Base-by-base conservation (phyloP, 1,140 invertebrate genomes). In the Pararge aegeria region DNA sequence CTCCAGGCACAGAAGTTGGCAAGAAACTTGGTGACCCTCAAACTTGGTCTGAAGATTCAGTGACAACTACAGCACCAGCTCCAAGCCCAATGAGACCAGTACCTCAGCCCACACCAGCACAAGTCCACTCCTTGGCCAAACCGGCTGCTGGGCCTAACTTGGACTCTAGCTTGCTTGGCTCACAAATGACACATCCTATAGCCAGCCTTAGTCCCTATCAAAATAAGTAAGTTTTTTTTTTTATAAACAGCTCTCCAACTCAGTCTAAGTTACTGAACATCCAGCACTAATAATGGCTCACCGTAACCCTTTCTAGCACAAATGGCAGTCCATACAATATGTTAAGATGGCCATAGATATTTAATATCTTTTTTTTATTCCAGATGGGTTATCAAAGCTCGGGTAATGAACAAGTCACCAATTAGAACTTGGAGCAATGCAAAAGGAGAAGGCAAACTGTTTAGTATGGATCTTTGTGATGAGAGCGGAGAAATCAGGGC, bases 401-500 rank as follows among this genome's bases (percentile, higher is more conserved):
- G 98, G 40, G 95, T 99, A 0, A 96, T 94, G 9, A 94, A 92
- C 62, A 99, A 99, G 83, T 92, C 94, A 5, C 76, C 89, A 0
- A 94, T 99, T 29, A 92, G 95, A 61, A 96, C 94, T 0, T 99
- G 97, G 96, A 96, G 93, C 40, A 99, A 99, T 89, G 94, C 96
- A 0, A 92, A 93, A 50, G 97, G 98, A 0, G 96, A 98, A 90
- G 98, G 98, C 0, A 97, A 97, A 81, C 90, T 99, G 0, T 99
- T 99, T 78, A 96, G 93, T 67, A 94, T 99, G 87, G 97, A 97
- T 86, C 86, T 99, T 0, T 89, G 97, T 51, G 99, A 99, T 91
- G 96, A 98, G 68, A 96, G 93, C 71, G 98, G 98, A 7, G 97
- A 99, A 90, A 99, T 99, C 56, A 91, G 96, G 56, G 96, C 96